Conservation (phyloP, 1,140 invertebrate species). For the Brachionus asplanchnoidis region DNA sequence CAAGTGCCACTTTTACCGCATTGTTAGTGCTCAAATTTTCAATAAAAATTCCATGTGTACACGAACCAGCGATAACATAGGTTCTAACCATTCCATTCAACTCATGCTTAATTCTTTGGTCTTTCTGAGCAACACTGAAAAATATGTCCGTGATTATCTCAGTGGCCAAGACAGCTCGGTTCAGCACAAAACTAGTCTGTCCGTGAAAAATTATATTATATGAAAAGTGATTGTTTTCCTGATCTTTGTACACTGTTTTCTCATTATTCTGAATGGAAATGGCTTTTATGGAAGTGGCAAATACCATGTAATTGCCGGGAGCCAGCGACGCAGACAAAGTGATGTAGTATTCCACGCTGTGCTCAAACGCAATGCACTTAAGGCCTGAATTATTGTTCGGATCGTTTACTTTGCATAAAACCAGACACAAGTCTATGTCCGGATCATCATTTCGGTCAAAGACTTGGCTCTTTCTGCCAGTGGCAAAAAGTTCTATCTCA, state of each 20-base stretch:
- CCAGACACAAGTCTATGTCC: slow-evolving; percentile 33
- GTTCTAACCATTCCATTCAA: slow-evolving; percentile 30
- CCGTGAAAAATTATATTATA: slow-evolving; percentile 38
- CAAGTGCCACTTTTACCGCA: slow-evolving; percentile 10
- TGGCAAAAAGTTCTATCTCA: slow-evolving; percentile 33
- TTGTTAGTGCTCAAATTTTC: slow-evolving; percentile 35
- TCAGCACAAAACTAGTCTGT: slow-evolving; percentile 15
- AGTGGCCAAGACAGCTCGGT: not conserved
- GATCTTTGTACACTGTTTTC: not conserved
- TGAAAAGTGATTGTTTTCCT: slow-evolving; percentile 22
- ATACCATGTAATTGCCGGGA: slow-evolving; percentile 33
- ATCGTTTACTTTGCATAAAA: slow-evolving; percentile 27
- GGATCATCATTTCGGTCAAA: slow-evolving; percentile 38
- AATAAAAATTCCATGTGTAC: slow-evolving; percentile 34
- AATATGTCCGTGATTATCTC: slow-evolving; percentile 32
- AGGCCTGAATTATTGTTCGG: slow-evolving; percentile 16
- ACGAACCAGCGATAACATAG: not conserved
- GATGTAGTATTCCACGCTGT: slow-evolving; percentile 36
- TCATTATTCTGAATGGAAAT: slow-evolving; percentile 33
- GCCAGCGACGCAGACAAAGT: slow-evolving; percentile 15
- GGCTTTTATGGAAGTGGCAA: slow-evolving; percentile 31
- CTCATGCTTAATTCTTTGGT: slow-evolving; percentile 5
- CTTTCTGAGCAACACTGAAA: not conserved
- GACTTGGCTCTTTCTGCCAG: not conserved
- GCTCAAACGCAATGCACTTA: slow-evolving; percentile 9